Evolutionary conservation across 1,140 invertebrate species (phyloP), one percentile per base, ranked within the genome.

Genomic region (Linepithema humile): DNA sequence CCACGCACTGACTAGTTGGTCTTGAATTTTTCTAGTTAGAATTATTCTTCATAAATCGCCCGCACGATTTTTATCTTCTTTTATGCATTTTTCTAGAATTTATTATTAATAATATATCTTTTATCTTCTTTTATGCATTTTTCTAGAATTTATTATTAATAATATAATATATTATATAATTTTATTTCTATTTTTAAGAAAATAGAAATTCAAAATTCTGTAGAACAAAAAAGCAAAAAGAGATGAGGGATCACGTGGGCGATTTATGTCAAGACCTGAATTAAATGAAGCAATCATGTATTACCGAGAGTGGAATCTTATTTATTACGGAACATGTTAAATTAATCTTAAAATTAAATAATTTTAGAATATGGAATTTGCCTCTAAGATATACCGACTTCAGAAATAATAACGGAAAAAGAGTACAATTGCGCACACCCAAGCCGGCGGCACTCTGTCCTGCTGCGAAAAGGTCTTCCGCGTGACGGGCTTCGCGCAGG

Each of bases 401-500:
- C 77, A 94, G 85, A 94, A 94, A 35, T 92, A 94, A 40, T 94
- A 94, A 15, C 93, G 91, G 83, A 94, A 94, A 23, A 94, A 88
- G 35, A 91, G 70, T 50, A 94, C 92, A 5, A 86, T 64, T 0
- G 90, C 88, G 57, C 90, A 90, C 20, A 94, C 93, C 94, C 94
- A 94, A 5, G 89, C 85, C 0, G 94, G 92, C 5, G 90, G 80
- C 64, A 92, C 85, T 90, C 93, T 91, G 4, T 94, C 92, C 26
- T 88, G 89, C 26, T 93, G 83, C 1, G 15, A 40, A 60, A 94
- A 93, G 0, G 92, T 92, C 15, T 83, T 82, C 38, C 64, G 88
- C 9, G 91, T 93, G 15, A 94, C 96, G 17, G 95, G 95, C 53
- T 94, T 93, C 0, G 96, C 95, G 32, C 95, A 94, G 0, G 95